Percentiles rank a stretch among this genome's conserved stretches.
These are phyloP conservation scores for Halictus rubicundus DNA, from an alignment of 1,140 invertebrate species.

Conservation along the genomic window DNA sequence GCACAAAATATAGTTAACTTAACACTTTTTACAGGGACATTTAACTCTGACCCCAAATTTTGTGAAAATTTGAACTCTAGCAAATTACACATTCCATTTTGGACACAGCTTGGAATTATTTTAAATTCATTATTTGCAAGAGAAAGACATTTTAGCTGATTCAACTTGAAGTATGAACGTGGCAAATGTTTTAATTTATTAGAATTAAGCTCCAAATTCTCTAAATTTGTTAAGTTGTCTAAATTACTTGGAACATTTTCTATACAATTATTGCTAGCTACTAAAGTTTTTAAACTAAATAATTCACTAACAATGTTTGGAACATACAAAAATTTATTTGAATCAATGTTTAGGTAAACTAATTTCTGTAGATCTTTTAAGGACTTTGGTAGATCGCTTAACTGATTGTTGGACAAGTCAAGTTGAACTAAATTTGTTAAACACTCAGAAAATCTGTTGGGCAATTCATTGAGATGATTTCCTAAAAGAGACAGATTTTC, in stretches of 20 bases:
- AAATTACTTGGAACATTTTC: constrained; percentile 36
- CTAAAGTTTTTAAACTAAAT: constrained; percentile 26
- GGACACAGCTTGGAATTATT: constrained; percentile 61
- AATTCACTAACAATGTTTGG: constrained; percentile 50
- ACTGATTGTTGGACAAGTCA: constrained; percentile 55
- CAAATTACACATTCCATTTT: constrained; percentile 62
- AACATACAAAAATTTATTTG: constrained; percentile 37
- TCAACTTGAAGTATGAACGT: constrained; percentile 44
- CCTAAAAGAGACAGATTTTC: not conserved
- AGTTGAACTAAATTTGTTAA: constrained; percentile 32
- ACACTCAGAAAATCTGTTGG: not conserved
- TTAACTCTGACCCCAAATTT: constrained; percentile 51
- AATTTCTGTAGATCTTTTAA: constrained; percentile 48
- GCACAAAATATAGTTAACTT: constrained; percentile 61
- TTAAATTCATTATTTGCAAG: constrained; percentile 53
- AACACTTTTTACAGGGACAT: constrained; percentile 49
- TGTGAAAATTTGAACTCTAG: constrained; percentile 55
- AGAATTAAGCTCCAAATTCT: constrained; percentile 53
- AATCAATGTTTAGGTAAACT: constrained; percentile 45
- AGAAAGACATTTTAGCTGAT: constrained; percentile 50
- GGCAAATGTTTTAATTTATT: constrained; percentile 63
- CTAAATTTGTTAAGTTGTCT: constrained; percentile 52
- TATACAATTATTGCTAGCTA: constrained; percentile 29
- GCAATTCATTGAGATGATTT: not conserved
- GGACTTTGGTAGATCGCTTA: constrained; percentile 56